phyloP scores from a whole-genome alignment of 2,888 invertebrate genomes.

The Tetheella fluctuosa region DNA sequence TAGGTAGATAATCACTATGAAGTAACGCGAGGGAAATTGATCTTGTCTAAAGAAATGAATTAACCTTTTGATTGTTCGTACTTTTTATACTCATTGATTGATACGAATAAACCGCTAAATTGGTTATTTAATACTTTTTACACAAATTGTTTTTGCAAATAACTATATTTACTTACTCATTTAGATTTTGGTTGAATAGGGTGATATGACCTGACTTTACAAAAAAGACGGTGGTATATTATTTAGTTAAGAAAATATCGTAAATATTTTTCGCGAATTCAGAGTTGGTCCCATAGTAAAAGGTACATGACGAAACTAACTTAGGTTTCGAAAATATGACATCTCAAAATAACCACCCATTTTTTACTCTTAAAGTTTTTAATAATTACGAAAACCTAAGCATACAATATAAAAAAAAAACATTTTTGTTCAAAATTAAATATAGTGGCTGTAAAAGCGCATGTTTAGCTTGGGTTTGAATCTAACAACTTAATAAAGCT shows the following conservation, averaged over 20 bases:
- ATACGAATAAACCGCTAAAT: background rate
- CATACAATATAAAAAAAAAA: too few relatives aligned
- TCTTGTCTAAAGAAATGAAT: background rate
- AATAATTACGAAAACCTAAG: too few relatives aligned
- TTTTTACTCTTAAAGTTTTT: too few relatives aligned
- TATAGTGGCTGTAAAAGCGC: background rate
- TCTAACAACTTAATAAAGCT: background rate
- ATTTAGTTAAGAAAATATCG: too few relatives aligned
- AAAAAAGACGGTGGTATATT: too few relatives aligned
- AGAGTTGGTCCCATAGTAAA: too few relatives aligned
- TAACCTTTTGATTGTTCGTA: background rate
- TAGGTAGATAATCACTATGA: background rate
- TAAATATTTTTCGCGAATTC: too few relatives aligned
- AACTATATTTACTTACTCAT: background rate
- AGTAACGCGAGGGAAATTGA: constrained; percentile 1
- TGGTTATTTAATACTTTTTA: background rate
- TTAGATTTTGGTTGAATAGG: background rate
- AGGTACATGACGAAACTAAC: too few relatives aligned
- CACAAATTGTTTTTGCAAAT: background rate
- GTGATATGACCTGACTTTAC: too few relatives aligned
- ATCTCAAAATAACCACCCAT: too few relatives aligned
- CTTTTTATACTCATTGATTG: background rate
- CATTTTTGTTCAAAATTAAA: background rate
- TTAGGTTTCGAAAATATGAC: too few relatives aligned
- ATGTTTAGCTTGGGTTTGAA: background rate